These are phyloP conservation scores for Cactoblastis cactorum DNA, from an alignment of 2,888 invertebrate genomes.

Conservation along the genomic window DNA sequence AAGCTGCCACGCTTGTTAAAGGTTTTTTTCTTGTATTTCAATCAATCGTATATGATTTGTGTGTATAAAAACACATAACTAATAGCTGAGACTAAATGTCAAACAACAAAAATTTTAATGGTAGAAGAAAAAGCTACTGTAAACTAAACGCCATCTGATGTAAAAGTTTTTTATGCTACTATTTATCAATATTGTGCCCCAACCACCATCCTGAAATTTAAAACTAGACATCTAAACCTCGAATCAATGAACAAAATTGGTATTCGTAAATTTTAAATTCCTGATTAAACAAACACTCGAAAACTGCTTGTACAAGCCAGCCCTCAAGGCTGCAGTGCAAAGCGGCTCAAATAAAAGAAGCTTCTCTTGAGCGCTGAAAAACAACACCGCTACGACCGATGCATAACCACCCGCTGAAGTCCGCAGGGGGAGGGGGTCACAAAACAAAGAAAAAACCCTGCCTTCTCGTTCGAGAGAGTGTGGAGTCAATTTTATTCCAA, in stretches of 20 bases:
- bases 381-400: conserved; percentile 76
- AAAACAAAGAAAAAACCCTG: conserved; percentile 70
- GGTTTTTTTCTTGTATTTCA: conserved; percentile 45
- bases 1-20: conserved; percentile 77
- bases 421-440: conserved; percentile 52
- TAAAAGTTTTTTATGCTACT: too few species aligned
- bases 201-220: neutral
- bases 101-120: too few species aligned
- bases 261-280: conserved; percentile 75
- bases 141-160: too few species aligned
- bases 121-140: too few species aligned
- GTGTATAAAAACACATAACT: too few species aligned
- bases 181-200: neutral
- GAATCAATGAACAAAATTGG: conserved; percentile 52
- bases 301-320: conserved; percentile 60
- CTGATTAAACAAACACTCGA: conserved; percentile 69
- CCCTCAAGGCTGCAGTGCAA: conserved; percentile 74
- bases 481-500: conserved; percentile 80
- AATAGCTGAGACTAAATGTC: too few species aligned
- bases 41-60: neutral
- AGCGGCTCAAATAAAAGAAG: conserved; percentile 77
- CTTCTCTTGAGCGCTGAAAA: conserved; percentile 76
- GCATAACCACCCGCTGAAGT: conserved; percentile 79
- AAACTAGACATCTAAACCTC: conserved; percentile 29
- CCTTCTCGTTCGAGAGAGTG: conserved; percentile 78